phyloP scores from a whole-genome alignment of 1,140 invertebrate genomes.

The Microplitis mediator region DNA sequence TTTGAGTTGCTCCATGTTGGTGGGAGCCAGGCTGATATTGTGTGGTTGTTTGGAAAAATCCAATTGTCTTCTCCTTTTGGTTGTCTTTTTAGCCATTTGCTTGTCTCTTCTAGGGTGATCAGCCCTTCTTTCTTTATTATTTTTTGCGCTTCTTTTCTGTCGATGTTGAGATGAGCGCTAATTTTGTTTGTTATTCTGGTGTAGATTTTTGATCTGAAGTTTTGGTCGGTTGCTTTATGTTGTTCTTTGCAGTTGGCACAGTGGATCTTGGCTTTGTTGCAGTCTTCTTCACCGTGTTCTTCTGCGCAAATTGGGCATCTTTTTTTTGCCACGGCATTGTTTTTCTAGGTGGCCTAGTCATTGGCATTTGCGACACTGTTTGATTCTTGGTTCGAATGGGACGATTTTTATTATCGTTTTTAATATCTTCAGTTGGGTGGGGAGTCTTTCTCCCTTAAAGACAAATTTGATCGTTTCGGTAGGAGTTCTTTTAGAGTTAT shows the following conservation, averaged over 20 bases:
- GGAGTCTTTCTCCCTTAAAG: conserved; percentile 9
- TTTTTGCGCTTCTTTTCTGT: not conserved
- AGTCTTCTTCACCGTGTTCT: not conserved
- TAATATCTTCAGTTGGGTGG: conserved; percentile 1
- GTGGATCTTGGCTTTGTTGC: not conserved
- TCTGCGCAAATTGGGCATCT: conserved; percentile 7
- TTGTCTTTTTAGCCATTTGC: not conserved
- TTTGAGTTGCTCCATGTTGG: not conserved
- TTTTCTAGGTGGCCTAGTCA: not conserved
- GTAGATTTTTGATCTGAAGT: not conserved
- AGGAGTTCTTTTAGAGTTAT: not conserved
- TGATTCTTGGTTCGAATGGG: conserved; percentile 6
- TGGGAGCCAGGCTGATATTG: not conserved
- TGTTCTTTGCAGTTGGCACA: not conserved
- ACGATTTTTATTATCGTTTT: conserved; percentile 20
- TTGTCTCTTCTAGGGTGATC: not conserved
- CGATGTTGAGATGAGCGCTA: not conserved
- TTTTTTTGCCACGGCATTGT: not conserved
- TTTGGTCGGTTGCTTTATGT: not conserved
- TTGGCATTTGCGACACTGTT: conserved; percentile 15
- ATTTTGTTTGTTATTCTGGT: conserved; percentile 6
- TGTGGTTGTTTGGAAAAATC: too few species aligned
- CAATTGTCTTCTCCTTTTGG: not conserved
- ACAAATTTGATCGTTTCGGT: conserved; percentile 13
- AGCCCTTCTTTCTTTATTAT: not conserved